Evolutionary conservation across 2,888 invertebrate species (phyloP).

Genomic region (Yponomeuta malinellus): DNA sequence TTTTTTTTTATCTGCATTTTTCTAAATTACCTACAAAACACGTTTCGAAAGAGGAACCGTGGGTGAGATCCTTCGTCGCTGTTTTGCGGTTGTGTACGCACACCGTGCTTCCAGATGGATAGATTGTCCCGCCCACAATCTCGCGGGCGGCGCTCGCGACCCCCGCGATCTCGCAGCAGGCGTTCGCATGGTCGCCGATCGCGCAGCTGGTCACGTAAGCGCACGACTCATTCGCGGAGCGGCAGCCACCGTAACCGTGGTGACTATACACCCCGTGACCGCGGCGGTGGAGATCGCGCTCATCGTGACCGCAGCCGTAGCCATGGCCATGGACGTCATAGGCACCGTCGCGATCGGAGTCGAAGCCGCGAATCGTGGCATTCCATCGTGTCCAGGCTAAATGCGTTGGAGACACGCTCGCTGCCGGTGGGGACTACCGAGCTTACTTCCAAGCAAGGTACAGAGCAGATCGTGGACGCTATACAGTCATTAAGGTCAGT

Average conservation of each 20-base stretch:
- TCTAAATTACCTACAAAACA: too few relatives aligned
- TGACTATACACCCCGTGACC: not conserved
- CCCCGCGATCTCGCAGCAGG: conserved; percentile 5
- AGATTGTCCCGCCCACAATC: not conserved
- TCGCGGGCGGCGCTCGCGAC: not conserved
- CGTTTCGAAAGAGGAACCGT: too few relatives aligned
- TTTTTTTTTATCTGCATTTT: too few relatives aligned
- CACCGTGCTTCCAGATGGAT: not conserved
- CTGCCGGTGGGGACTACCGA: not conserved
- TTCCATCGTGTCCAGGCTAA: not conserved
- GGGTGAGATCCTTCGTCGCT: too few relatives aligned
- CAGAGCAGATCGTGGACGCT: not conserved
- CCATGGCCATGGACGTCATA: not conserved
- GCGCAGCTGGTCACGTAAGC: not conserved
- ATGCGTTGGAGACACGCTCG: not conserved
- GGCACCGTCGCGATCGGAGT: not conserved
- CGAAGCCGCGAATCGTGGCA: not conserved
- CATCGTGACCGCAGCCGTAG: conserved; percentile 2
- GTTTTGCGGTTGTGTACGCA: not conserved
- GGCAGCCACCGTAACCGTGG: not conserved
- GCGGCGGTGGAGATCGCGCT: not conserved
- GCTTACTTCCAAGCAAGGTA: not conserved
- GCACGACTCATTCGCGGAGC: not conserved
- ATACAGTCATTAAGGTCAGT: too few relatives aligned
- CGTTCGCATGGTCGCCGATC: not conserved